A percentile compares a stretch with the other conserved stretches of the same genome.
Evolutionary conservation across 2,888 invertebrate genomes (phyloP).

Genomic region (Ochropleura plecta): DNA sequence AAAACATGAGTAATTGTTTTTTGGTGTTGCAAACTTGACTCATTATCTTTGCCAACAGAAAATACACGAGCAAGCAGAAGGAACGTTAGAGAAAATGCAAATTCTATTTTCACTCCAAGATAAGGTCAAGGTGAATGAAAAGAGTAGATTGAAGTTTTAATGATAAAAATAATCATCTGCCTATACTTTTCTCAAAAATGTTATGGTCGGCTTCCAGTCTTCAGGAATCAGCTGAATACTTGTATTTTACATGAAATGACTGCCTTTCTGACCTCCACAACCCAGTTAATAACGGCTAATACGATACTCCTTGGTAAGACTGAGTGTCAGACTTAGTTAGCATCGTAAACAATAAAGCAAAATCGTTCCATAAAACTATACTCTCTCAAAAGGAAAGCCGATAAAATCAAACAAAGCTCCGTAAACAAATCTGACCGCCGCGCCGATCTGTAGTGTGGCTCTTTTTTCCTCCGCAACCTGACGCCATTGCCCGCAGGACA

Average conservation of each 20-base stretch:
- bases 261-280: too few species aligned
- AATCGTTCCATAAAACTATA: constrained; percentile 3
- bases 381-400: constrained; percentile 31
- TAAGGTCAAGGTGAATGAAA: background rate
- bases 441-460: constrained; percentile 56
- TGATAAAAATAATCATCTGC: too few species aligned
- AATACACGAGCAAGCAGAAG: background rate
- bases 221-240: too few species aligned
- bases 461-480: constrained; percentile 73
- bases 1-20: background rate
- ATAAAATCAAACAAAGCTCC: constrained; percentile 57
- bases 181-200: too few species aligned
- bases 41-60: too few species aligned
- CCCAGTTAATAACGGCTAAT: too few species aligned
- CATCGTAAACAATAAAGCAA: constrained; percentile 16
- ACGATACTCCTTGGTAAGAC: too few species aligned
- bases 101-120: background rate
- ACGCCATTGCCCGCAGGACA: constrained; percentile 79
- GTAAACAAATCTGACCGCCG: constrained; percentile 71
- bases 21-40: background rate
- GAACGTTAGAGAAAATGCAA: background rate
- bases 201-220: too few species aligned
- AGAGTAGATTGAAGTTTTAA: background rate
- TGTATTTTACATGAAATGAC: too few species aligned
- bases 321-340: too few species aligned